Evolutionary conservation across 2,888 invertebrate species (phyloP), one percentile per base, ranked within the genome.

Genomic region (Leptopilina drosophilae): DNA sequence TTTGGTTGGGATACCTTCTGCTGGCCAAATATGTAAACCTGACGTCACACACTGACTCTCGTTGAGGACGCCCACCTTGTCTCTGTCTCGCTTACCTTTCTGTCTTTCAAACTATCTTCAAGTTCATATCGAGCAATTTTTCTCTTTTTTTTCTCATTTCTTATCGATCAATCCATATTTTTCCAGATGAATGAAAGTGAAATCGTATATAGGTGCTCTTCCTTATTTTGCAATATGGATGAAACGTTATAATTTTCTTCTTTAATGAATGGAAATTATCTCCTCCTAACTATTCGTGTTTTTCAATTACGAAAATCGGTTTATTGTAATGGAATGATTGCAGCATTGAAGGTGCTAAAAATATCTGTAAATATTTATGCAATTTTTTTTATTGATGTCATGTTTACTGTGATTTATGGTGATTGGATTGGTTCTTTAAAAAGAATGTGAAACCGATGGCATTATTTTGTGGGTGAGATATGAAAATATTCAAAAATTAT

Each of bases 11-110:
- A 87, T 87, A 88, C 85, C 85, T 49, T 87, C 87, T 84, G 86
- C 88, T 90, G 89, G 90, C 91, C 91, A 91, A 91, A 91, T 91
- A 91, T 87, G 91, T 91, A 90, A 87, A 85, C 88, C 88, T 90
- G 91, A 91, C 90, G 90, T 91, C 91, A 91, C 87, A 87, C 84
- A 85, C 84, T 84, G 85, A 88, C 84, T 84, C 85, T 84, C 85
- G 86, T 84, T 89, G 88, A 90, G 89, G 88, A 89, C 90, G 89
- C 90, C 90, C 90, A 90, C 89, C 85, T 82, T 84, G 81, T 81
- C 82, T 82, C 82, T 40, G 76, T 73, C 79, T 82, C 79, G 82
- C 78, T 80, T 78, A 77, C 77, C 78, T 84, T 82, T 80, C 64
- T 77, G 56, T 78, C 80, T 78, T 80, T 77, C 78, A 73, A 33